Percentiles rank a stretch among this genome's conserved stretches.
Conservation (phyloP, 2,888 invertebrate genomes). For the Drosophila phalerata region DNA sequence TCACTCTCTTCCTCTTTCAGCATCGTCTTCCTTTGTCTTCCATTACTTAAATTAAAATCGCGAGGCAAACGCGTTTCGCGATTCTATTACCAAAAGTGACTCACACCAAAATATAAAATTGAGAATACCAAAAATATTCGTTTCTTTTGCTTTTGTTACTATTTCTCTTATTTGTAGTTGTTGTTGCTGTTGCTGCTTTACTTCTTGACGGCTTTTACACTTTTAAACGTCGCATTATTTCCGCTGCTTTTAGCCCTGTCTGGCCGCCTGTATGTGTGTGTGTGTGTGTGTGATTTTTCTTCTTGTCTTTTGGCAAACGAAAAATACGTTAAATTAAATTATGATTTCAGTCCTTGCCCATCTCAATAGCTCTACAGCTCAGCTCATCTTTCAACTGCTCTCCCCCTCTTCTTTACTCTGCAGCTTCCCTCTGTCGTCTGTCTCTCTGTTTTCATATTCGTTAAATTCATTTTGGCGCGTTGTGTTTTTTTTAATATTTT, state of each 20-base stretch:
- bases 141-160: constrained; percentile 21
- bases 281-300: constrained; percentile 58
- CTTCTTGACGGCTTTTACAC: constrained; percentile 77
- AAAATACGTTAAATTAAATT: constrained; percentile 80
- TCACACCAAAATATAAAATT: constrained; percentile 49
- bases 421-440: constrained; percentile 10
- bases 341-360: constrained; percentile 68
- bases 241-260: constrained; percentile 69
- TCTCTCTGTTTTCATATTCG: constrained; percentile 61
- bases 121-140: constrained; percentile 10
- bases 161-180: constrained; percentile 4
- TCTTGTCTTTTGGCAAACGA: constrained; percentile 74
- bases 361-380: constrained; percentile 11
- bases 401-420: neutral
- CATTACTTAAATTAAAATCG: constrained; percentile 81
- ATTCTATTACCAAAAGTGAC: constrained; percentile 81
- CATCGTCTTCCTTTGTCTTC: constrained; percentile 71
- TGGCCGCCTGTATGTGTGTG: constrained; percentile 39
- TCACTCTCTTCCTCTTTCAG: constrained; percentile 5
- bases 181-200: constrained; percentile 18
- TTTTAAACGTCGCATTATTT: constrained; percentile 79
- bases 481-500: constrained; percentile 18
- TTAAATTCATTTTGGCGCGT: constrained; percentile 69
- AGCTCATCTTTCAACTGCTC: neutral
- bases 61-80: constrained; percentile 70